Conservation (phyloP, 2,888 invertebrate species). For the Macrophya annulata region DNA sequence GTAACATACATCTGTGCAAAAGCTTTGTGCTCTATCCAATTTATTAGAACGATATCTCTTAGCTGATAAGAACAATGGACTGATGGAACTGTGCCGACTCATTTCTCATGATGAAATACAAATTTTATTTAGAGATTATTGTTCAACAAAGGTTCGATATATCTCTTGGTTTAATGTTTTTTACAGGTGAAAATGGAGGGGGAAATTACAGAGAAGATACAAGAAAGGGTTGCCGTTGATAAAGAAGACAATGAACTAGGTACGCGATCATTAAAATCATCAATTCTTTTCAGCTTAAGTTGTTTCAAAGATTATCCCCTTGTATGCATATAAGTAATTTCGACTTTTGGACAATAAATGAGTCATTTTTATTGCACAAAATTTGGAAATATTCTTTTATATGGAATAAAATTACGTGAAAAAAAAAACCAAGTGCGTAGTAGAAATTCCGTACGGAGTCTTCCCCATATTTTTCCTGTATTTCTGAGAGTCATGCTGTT, state of each 20-base stretch:
- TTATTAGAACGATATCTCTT: constrained; percentile 23
- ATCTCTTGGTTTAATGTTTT: not conserved
- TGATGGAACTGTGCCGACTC: constrained; percentile 19
- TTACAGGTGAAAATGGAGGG: constrained; percentile 25
- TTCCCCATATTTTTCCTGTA: not conserved
- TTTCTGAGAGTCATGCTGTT: not conserved
- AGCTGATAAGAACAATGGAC: constrained; percentile 38
- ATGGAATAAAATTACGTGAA: not conserved
- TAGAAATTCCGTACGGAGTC: not conserved
- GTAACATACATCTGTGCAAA: not conserved
- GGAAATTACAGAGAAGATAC: not conserved
- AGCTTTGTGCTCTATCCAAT: not conserved
- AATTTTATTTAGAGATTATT: constrained; percentile 22
- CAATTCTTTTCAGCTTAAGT: not conserved
- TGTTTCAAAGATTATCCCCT: no score
- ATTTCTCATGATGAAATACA: constrained; percentile 4
- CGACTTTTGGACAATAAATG: not conserved
- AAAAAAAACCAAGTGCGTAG: not conserved
- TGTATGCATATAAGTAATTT: not conserved
- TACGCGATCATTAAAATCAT: not conserved
- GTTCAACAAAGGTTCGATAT: constrained; percentile 6
- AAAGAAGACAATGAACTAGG: constrained; percentile 10
- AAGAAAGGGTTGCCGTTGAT: not conserved
- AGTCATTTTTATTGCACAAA: not conserved
- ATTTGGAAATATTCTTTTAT: not conserved